Base-by-base conservation (phyloP, 2,888 invertebrate genomes). In the Brassicogethes aeneus region DNA sequence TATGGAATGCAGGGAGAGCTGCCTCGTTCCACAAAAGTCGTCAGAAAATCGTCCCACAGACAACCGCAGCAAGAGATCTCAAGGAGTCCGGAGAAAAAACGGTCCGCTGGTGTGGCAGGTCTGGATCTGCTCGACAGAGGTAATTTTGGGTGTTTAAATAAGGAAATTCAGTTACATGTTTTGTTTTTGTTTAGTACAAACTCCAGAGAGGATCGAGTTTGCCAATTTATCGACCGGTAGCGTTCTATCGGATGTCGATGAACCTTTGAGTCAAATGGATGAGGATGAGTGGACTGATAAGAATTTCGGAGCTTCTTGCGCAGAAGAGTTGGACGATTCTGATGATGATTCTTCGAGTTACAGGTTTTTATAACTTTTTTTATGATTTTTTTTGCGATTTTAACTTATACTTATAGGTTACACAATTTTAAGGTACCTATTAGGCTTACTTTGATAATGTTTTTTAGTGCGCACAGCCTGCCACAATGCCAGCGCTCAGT, bases 231-330 rank as follows among this genome's bases (percentile, higher is more conserved):
- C 79, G 16, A 73, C 73, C 39, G 62, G 61, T 7, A 62, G 66
- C 38, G 56, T 60, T 39, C 72, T 77, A 57, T 79, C 77, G 2
- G 80, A 80, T 54, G 70, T 73, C n/a, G 77, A 78, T 52, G 77
- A 80, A 52, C 73, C 75, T 2, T 72, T 76, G 15, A 79, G 79
- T 66, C 88, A 89, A 67, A 89, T 92, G 68, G 92, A 92, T 61
- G 94, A 95, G 64, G 93, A 94, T 61, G 93, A 94, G 64, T 93
- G 94, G 88, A 93, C 92, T 0, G 91, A 92, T 55, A 77, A 90
- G 52, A 95, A 95, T 71, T 91, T 91, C 65, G 80, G 89, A 32
- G 86, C 87, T 1, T 80, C 83, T 34, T 79, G 84, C 16, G 81
- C 81, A 17, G 82, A 82, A 64, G 69, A 75, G 57, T 65, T 62